Base-by-base conservation (phyloP, 2,888 invertebrate species). In the Amorpha juglandis region DNA sequence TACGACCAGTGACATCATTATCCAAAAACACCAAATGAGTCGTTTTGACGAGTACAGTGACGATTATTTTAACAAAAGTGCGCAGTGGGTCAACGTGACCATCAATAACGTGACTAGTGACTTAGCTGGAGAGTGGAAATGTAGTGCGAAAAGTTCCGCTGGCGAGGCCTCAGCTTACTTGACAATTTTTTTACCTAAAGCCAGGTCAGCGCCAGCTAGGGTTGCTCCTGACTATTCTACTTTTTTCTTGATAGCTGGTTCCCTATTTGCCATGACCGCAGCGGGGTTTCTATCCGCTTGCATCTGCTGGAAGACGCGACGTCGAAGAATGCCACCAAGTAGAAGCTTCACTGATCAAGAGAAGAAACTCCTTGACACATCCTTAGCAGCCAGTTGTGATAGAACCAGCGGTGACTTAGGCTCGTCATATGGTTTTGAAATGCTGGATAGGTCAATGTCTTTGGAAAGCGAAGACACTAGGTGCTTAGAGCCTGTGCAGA, bases 311-410 rank as follows among this genome's bases (percentile, higher is more conserved):
- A 95, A 96, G 71, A 96, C 96, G 52, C 94, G 96, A 67, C 97
- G 97, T 78, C 95, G 96, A 58, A 97, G 97, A 85, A 95, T 96
- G 0, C 93, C 94, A 7, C 91, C 94, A 0, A 94, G 94, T 67
- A 93, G 94, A 74, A 97, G 97, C 82, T 97, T 97, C 81, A 97
- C 96, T 62, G 98, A 98, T 79, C 98, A 98, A 90, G 97, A 98
- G 81, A 97, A 98, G 87, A 97, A 97, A 80, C 92, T 98, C 67
- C 91, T 98, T 70, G 97, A 97, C 75, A 95, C 97, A 19, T 97
- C 97, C 88, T 64, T 95, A 91, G 86, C 92, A 51, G 86, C 91
- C 66, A 96, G 96, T 78, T 95, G 95, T 76, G 95, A 95, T 74
- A 94, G 95, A 71, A 94, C 95, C 45, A 96, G 96, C 78, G 94